Base-by-base conservation (phyloP, 2,888 invertebrate species). In the Heliconius cydno region DNA sequence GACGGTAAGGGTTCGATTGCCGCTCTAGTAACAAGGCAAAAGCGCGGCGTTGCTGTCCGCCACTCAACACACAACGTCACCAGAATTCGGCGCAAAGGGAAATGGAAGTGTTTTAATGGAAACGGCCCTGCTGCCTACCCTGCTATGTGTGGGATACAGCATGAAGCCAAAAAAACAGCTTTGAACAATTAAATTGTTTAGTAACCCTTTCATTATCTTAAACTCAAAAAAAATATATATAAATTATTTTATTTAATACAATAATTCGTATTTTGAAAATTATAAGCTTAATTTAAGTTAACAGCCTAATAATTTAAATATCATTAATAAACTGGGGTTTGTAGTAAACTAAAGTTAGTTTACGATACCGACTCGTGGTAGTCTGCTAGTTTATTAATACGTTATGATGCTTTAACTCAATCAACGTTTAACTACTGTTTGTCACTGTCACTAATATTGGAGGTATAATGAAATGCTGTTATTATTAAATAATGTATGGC, bases 331-430 rank as follows among this genome's bases (percentile, higher is more conserved):
- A 15, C 7, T 34, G 34, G n/a, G 13, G n/a, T 34, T 34, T 52
- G 7, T n/a, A 73, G 72, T 73, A 57, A 73, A 73, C 13, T 34
- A 28, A 38, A 12, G 38, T n/a, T 63, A 74, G 13, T 57, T 74
- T 63, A 65, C 74, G 22, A 74, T 15, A 74, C 25, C 74, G 25
- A 41, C 60, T 38, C 74, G 41, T 38, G 38, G 75, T 65, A 75
- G 38, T 75, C 63, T 38, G 75, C 19, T 60, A 34, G 63, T 41
- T 41, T 75, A 75, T 75, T 75, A 75, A 75, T 75, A 65, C 25
- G 74, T 75, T 75, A 75, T 75, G 63, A 75, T 63, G 65, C 63
- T 75, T 75, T 75, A 75, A 75, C 75, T 75, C 75, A 75, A 41
- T 75, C 75, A 38, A 38, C 65, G 75, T 75, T 75, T 41, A 75